Percentiles rank a stretch among this genome's conserved stretches.
Evolutionary conservation across 2,888 invertebrate species (phyloP).

Genomic region (Scaptomyza cyrtandrae): DNA sequence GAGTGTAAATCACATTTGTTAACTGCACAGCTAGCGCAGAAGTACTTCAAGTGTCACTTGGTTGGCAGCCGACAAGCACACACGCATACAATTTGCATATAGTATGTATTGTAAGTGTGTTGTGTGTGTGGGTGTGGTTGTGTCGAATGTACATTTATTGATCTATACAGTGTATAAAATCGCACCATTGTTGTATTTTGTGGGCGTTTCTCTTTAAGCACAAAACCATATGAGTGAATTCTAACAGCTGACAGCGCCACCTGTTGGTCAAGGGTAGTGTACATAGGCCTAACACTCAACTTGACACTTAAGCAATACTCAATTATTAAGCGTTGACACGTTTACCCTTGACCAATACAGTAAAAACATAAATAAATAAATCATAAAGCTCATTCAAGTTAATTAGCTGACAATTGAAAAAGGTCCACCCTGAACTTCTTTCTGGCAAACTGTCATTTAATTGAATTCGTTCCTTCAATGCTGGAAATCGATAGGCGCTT

Average conservation of each 20-base stretch:
- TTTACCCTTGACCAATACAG: slow-evolving; percentile 4
- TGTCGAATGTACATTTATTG: slow-evolving; percentile 37
- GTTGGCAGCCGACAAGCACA: slow-evolving; percentile 11
- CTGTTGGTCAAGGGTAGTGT: slow-evolving; percentile 28
- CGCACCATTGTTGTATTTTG: not conserved
- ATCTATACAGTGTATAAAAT: slow-evolving; percentile 18
- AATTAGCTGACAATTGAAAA: slow-evolving; percentile 35
- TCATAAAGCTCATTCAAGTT: slow-evolving; percentile 22
- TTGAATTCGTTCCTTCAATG: slow-evolving; percentile 20
- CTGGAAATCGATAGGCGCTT: slow-evolving; percentile 29
- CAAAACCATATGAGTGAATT: not conserved
- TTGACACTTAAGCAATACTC: slow-evolving; percentile 26
- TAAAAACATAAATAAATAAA: not conserved
- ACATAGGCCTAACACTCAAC: slow-evolving; percentile 18
- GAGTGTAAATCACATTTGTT: slow-evolving; percentile 41
- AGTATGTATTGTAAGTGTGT: not conserved
- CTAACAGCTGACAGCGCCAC: slow-evolving; percentile 22
- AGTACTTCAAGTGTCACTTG: slow-evolving; percentile 29
- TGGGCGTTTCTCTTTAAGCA: not conserved
- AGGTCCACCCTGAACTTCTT: slow-evolving; percentile 8
- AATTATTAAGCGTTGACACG: slow-evolving; percentile 9
- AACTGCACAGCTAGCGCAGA: slow-evolving; percentile 19
- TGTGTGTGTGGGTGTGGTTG: slow-evolving; percentile 1
- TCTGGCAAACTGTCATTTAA: slow-evolving; percentile 19
- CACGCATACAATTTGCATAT: slow-evolving; percentile 28